Evolutionary conservation across 2,888 invertebrate genomes (phyloP).

Genomic region (Epistrophella euchroma): DNA sequence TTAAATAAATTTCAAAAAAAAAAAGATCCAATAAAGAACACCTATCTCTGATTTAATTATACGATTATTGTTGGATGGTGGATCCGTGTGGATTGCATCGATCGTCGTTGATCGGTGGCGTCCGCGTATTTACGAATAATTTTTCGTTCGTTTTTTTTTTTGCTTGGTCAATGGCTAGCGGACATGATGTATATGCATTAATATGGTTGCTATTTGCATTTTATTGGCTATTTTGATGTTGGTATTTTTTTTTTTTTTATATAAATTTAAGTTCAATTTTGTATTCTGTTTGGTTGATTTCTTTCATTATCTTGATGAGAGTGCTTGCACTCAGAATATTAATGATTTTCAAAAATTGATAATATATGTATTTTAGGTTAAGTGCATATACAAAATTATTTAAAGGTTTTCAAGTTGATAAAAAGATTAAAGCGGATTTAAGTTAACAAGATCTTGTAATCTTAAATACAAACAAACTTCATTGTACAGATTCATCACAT

Average conservation of each 20-base stretch:
- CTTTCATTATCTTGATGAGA: background rate
- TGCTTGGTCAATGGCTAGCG: background rate
- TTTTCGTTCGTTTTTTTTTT: background rate
- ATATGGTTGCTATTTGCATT: constrained; percentile 15
- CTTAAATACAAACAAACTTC: too few species aligned
- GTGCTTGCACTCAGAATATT: constrained; percentile 10
- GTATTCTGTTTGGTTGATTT: background rate
- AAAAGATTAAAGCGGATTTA: background rate
- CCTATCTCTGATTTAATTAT: constrained; percentile 47
- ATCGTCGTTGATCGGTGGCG: background rate
- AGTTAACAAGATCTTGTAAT: too few species aligned
- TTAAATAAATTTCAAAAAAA: constrained; percentile 47
- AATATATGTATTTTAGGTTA: background rate
- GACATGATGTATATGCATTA: background rate
- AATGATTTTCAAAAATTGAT: constrained; percentile 1
- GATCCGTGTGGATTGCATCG: constrained; percentile 12
- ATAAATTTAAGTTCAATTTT: background rate
- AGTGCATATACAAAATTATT: background rate
- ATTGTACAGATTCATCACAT: too few species aligned
- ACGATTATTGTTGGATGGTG: constrained; percentile 26
- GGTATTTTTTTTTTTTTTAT: background rate
- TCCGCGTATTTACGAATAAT: background rate
- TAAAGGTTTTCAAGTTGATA: background rate
- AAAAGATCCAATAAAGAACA: constrained; percentile 52
- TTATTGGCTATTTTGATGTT: background rate